A percentile compares a stretch with the other conserved stretches of the same genome.
These are phyloP conservation scores for Pangasius macronema DNA, from an alignment of 2,797 vertebrate genomes.

Conservation along the genomic window DNA sequence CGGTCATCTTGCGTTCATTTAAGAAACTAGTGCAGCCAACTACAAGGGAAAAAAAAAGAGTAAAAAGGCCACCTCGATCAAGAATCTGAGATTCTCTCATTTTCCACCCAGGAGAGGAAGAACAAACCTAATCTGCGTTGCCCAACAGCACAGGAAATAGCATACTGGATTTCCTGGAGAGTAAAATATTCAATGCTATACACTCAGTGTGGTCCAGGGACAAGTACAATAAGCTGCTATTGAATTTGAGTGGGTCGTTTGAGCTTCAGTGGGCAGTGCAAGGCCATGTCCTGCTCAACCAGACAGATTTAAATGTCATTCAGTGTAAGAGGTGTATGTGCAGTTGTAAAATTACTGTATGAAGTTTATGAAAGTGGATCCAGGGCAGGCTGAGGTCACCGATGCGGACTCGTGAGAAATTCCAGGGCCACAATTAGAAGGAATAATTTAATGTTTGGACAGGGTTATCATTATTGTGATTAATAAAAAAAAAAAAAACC, in stretches of 20 bases:
- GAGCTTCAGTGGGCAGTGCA: background rate
- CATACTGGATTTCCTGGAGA: background rate
- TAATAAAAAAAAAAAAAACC: background rate
- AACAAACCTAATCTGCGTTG: conserved; percentile 2
- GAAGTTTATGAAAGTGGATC: background rate
- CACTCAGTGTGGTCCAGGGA: background rate
- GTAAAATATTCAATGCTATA: background rate
- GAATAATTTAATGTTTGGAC: background rate
- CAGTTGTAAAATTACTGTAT: background rate
- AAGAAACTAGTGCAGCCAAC: conserved; percentile 36
- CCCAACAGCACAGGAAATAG: background rate
- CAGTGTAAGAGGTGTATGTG: background rate
- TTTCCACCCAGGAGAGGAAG: conserved; percentile 29
- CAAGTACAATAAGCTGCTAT: background rate
- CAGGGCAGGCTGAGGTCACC: background rate
- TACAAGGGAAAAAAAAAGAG: conserved; percentile 38
- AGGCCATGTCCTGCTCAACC: conserved; percentile 12
- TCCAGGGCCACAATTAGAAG: background rate
- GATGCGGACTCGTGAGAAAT: background rate
- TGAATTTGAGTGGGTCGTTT: conserved; percentile 1
- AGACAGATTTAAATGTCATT: conserved; percentile 23
- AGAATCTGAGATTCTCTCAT: conserved; percentile 1
- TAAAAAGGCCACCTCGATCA: conserved; percentile 44
- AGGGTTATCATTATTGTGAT: background rate
- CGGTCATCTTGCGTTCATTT: conserved; percentile 25